A percentile compares a stretch with the other conserved stretches of the same genome.
phyloP scores from a whole-genome alignment of 2,113 vertebrate species.

The Myrmecophaga tridactyla region DNA sequence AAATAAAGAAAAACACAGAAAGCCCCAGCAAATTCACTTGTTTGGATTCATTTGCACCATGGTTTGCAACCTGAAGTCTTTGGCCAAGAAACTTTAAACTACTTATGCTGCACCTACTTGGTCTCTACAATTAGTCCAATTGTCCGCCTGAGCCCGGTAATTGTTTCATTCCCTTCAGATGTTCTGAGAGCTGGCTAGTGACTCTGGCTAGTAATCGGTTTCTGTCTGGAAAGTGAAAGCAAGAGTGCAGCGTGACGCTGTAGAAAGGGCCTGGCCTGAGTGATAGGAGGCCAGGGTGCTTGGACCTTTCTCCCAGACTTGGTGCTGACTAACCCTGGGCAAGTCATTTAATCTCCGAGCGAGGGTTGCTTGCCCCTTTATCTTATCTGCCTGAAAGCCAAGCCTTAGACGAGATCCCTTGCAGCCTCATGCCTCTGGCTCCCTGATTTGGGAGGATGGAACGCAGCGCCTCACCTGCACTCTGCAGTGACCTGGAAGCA shows the following conservation, averaged over 20 bases:
- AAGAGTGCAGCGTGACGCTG: not conserved
- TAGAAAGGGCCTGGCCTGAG: no score
- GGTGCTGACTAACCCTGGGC: no score
- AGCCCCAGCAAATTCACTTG: not conserved
- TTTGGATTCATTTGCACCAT: not conserved
- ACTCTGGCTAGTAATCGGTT: not conserved
- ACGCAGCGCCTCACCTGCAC: not conserved
- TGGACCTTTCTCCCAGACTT: not conserved
- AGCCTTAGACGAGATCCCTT: not conserved
- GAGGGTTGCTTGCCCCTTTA: rapidly evolving
- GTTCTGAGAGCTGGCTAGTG: not conserved
- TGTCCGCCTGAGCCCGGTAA: not conserved
- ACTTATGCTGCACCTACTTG: not conserved
- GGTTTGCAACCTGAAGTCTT: not conserved
- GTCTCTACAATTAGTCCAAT: not conserved
- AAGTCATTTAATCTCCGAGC: rapidly evolving
- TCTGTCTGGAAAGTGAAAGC: not conserved
- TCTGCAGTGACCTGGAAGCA: not conserved
- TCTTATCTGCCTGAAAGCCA: not conserved
- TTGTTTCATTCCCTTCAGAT: rapidly evolving
- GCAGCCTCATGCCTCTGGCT: rapidly evolving
- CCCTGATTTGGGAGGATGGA: not conserved
- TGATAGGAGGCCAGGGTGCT: not conserved
- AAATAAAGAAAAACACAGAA: not conserved
- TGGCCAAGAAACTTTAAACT: rapidly evolving